Percentiles rank a stretch among this genome's conserved stretches.
phyloP scores from a whole-genome alignment of 2,113 vertebrate species.

The Eulemur rufifrons region DNA sequence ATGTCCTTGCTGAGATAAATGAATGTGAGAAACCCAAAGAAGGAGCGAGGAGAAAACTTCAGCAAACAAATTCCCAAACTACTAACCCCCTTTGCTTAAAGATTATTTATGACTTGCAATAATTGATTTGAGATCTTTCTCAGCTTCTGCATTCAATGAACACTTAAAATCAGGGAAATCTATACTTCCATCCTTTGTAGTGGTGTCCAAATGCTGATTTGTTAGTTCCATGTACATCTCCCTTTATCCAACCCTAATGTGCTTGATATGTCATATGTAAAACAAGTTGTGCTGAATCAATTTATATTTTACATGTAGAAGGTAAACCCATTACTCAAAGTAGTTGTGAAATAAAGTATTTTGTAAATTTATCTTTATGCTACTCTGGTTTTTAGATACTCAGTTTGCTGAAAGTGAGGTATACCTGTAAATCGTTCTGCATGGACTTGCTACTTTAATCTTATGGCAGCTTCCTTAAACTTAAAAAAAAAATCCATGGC shows the following conservation, averaged over 20 bases:
- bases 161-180: background rate
- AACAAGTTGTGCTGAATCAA: background rate
- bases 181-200: background rate
- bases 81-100: background rate
- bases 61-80: background rate
- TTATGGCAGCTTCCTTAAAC: background rate
- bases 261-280: background rate
- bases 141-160: background rate
- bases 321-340: background rate
- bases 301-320: background rate
- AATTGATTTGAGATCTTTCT: background rate
- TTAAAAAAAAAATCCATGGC: background rate
- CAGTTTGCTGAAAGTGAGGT: background rate
- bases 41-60: background rate
- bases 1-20: background rate
- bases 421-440: background rate
- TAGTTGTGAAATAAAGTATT: background rate
- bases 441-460: background rate
- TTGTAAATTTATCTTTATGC: background rate
- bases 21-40: background rate
- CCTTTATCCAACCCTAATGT: background rate
- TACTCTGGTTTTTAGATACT: background rate
- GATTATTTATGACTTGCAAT: background rate
- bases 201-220: background rate
- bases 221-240: background rate